Base-by-base conservation (phyloP, 2,113 vertebrate genomes). In the Hippocampus guttulatus region DNA sequence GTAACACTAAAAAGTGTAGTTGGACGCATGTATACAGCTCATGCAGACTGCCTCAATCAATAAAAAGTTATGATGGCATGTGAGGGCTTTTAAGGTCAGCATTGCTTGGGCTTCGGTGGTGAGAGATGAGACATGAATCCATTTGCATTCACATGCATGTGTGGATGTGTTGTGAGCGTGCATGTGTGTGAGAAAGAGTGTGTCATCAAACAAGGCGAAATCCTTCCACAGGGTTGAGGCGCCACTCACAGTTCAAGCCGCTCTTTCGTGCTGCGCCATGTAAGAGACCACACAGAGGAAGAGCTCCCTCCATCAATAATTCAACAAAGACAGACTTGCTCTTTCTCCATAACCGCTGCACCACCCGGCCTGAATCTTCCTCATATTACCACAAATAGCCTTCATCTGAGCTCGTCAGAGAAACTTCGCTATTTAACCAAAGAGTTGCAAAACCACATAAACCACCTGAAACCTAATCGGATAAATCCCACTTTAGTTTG, bases 221-320 rank as follows among this genome's bases (percentile, higher is more conserved):
- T 47, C 61, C 75, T 68, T 77, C 7, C 5, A 5, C 70, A 71
- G 70, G 62, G 73, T 75, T 30, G 62, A 78, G 71, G 72, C 51
- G 14, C 88, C 87, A 87, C 73, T 86, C 82, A 82, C n/a, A 33
- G 80, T 75, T 88, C 71, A 82, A 64, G 78, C 70, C 38, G 30
- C 63, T 78, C 79, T 78, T 85, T 79, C 79, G 65, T 83, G 73
- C 81, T 76, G 73, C 8, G 57, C 52, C 30, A 52, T 80, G 75
- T 75, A 77, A 76, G 77, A 79, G 82, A 76, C 83, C 84, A 81
- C 83, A 84, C 66, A 76, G 84, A 81, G 87, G 73, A 86, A 79
- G 63, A 80, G 63, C 73, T 66, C 57, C 74, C 70, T 66, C 57
- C 74, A 89, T 92, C 76, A 90, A 92, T 92, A 87, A 91, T 92